Conservation (phyloP, 2,888 invertebrate species). For the Spodoptera exigua region DNA sequence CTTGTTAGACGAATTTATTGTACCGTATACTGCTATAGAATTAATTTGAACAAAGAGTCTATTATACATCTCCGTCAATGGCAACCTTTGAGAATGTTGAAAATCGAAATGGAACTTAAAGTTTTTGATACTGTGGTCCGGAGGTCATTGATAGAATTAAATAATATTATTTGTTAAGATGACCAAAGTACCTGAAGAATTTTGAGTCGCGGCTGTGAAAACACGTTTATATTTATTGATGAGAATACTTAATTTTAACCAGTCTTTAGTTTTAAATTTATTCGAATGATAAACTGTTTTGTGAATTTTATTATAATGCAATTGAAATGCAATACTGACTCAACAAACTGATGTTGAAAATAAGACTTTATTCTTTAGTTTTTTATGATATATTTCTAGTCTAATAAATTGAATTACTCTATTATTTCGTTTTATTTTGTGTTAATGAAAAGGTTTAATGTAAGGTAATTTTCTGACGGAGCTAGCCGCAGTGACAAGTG, state of each 20-base stretch:
- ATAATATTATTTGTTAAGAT: slow-evolving; percentile 17
- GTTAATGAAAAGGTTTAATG: slow-evolving; percentile 10
- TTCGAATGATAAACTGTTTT: neutral
- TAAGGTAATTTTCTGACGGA: slow-evolving; percentile 7
- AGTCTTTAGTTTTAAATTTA: slow-evolving; percentile 17
- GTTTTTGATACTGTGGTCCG: slow-evolving; percentile 14
- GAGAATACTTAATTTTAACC: slow-evolving; percentile 20
- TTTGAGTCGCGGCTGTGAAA: slow-evolving; percentile 54
- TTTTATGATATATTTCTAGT: slow-evolving; percentile 35
- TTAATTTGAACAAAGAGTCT: neutral
- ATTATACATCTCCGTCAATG: neutral
- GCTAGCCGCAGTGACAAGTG: slow-evolving; percentile 28
- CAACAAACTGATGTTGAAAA: slow-evolving; percentile 2
- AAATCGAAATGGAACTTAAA: slow-evolving; percentile 3
- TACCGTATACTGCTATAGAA: neutral
- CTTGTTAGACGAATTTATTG: neutral
- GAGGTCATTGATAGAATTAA: slow-evolving; percentile 21
- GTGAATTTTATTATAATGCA: neutral
- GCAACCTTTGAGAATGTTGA: neutral
- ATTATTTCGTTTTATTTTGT: slow-evolving; percentile 21
- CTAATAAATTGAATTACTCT: slow-evolving; percentile 34
- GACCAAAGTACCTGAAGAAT: slow-evolving; percentile 51
- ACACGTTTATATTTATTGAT: slow-evolving; percentile 32
- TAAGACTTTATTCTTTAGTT: slow-evolving; percentile 9
- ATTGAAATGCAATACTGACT: slow-evolving; percentile 27